Evolutionary conservation across 1,140 invertebrate species (phyloP).

Genomic region (Ganaspis sp.): DNA sequence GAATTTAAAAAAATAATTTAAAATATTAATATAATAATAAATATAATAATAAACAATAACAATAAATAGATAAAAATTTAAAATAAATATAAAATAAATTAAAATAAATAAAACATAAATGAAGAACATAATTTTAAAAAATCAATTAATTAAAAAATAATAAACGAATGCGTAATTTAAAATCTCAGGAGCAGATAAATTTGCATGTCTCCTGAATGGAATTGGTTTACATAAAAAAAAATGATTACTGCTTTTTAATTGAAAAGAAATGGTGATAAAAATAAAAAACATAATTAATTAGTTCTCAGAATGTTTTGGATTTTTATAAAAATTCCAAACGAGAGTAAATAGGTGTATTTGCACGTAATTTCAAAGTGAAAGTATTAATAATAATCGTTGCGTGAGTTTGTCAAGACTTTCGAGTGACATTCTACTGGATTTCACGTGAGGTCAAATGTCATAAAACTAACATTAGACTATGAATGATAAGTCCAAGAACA

Average conservation of each 20-base stretch:
- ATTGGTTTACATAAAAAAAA: too few species aligned
- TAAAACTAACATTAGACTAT: neutral
- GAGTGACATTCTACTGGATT: neutral
- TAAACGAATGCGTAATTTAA: too few species aligned
- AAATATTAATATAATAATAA: neutral
- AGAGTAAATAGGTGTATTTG: constrained; percentile 2
- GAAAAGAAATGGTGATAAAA: neutral
- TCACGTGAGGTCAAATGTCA: neutral
- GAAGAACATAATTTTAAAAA: too few species aligned
- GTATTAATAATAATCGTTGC: neutral
- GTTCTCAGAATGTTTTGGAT: neutral
- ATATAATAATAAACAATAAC: neutral
- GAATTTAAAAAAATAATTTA: neutral
- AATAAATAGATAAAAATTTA: too few species aligned
- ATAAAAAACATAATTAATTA: neutral
- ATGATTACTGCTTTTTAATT: too few species aligned
- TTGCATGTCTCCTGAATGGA: too few species aligned
- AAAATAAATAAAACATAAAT: neutral
- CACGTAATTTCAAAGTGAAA: neutral
- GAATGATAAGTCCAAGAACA: neutral
- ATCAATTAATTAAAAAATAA: too few species aligned
- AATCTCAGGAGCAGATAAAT: too few species aligned
- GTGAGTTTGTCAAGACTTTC: neutral
- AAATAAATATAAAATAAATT: neutral
- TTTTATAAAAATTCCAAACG: neutral